Evolutionary conservation across 2,113 vertebrate species (phyloP).

Genomic region (Entosphenus tridentatus): DNA sequence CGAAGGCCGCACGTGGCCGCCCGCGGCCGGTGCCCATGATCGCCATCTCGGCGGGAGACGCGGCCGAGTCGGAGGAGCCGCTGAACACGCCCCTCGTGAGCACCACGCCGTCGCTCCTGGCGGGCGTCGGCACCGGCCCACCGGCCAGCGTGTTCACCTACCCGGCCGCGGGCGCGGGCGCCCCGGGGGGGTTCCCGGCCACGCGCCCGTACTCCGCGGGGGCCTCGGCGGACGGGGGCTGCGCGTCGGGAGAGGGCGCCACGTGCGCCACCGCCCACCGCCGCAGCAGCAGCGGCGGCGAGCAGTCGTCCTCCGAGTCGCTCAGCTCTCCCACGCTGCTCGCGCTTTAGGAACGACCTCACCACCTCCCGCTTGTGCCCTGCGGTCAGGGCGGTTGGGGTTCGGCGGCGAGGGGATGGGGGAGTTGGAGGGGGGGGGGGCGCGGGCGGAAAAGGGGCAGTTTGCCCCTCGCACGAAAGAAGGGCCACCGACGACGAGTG

Average conservation of each 20-base stretch:
- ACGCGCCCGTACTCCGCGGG: conserved; percentile 51
- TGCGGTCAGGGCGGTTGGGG: too few relatives aligned
- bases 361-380: neutral
- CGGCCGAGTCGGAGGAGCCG: conserved; percentile 34
- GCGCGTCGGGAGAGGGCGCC: too few relatives aligned
- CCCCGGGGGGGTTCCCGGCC: conserved; percentile 77
- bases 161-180: conserved; percentile 40
- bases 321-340: conserved; percentile 95
- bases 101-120: conserved; percentile 73
- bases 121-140: conserved; percentile 24
- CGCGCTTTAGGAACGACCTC: conserved; percentile 48
- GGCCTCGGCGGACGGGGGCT: too few relatives aligned
- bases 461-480: too few relatives aligned
- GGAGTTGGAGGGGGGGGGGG: too few relatives aligned
- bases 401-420: too few relatives aligned
- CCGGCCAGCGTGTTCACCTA: conserved; percentile 89
- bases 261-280: conserved; percentile 87
- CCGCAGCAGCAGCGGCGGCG: conserved; percentile 94
- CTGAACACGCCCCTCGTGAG: conserved; percentile 93
- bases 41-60: too few relatives aligned
- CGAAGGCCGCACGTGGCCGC: too few relatives aligned
- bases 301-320: conserved; percentile 89
- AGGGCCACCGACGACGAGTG: too few relatives aligned
- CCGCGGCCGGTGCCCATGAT: too few relatives aligned
- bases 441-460: too few relatives aligned